Evolutionary conservation across 1,140 invertebrate species (phyloP), one percentile per base, ranked within the genome.

Genomic region (Tribolium madens): DNA sequence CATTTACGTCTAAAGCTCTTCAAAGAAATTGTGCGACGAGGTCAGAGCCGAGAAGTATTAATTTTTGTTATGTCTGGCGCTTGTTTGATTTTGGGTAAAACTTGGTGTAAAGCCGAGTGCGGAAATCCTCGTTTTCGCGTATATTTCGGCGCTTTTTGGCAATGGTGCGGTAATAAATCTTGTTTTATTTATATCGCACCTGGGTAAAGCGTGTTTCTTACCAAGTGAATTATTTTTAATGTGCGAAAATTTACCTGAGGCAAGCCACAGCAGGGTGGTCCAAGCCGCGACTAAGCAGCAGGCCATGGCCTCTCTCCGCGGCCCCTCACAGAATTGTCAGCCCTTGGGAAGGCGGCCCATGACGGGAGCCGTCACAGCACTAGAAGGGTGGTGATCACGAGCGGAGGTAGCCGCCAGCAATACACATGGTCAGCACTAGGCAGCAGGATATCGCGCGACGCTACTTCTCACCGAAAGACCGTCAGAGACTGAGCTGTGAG

Each of bases 221-320:
- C 7, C 50, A 26, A 7, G 12, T 53, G 21, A 6, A 10, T 52
- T 52, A 52, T 52, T 73, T 52, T 52, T 52, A 50, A 33, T 12
- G 10, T 72, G 26, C 10, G 50, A 36, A 52, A 73, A 53, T 33
- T 79, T 76, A 81, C 81, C 81, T 81, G 81, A 81, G 79, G 81
- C 81, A 53, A 81, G 77, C 79, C 81, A 81, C 79, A 81, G 79
- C 79, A 81, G 76, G 79, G 81, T 81, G 81, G 79, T 80, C 81
- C 77, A 80, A 80, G 78, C 81, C 79, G 81, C 81, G 76, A 80
- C 69, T 12, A 79, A 73, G 74, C 79, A 74, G 71, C 60, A 75
- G 81, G 81, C 81, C 81, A 82, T 82, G 77, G 76, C 79, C 81
- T 77, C 53, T 76, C 53, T 78, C 75, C 77, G 79, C 79, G 79